These are phyloP conservation scores for Gastrophysa polygoni DNA, from an alignment of 2,888 invertebrate genomes.

Conservation along the genomic window DNA sequence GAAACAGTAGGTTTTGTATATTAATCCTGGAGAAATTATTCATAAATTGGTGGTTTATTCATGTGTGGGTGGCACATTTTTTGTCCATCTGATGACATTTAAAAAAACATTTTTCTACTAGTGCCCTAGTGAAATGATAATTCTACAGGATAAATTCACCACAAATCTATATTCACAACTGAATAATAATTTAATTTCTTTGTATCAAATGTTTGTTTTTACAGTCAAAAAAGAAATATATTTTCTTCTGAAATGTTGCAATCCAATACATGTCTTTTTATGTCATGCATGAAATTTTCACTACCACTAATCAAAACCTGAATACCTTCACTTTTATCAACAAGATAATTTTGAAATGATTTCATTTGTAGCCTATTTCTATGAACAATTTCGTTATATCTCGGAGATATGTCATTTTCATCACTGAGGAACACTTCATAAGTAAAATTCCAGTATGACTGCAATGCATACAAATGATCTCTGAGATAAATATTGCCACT, in stretches of 20 bases:
- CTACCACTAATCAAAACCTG: conserved; percentile 70
- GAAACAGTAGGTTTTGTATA: background rate
- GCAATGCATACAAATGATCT: conserved; percentile 64
- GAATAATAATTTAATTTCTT: conserved; percentile 2
- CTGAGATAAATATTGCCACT: conserved; percentile 66
- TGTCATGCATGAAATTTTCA: conserved; percentile 62
- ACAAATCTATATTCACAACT: background rate
- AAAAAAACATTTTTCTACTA: too few species aligned
- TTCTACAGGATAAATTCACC: background rate
- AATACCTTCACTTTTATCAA: conserved; percentile 49
- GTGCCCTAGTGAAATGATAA: background rate
- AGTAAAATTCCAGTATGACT: conserved; percentile 77
- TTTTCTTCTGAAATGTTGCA: conserved; percentile 49
- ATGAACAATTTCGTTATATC: conserved; percentile 64
- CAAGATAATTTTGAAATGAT: conserved; percentile 53
- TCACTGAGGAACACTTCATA: conserved; percentile 64
- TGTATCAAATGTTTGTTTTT: background rate
- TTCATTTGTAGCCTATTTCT: conserved; percentile 52
- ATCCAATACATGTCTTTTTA: conserved; percentile 51
- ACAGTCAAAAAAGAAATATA: conserved; percentile 56
- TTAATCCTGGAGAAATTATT: background rate
- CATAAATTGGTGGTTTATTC: too few species aligned
- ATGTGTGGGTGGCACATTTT: too few species aligned
- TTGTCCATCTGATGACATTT: too few species aligned
- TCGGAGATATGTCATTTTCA: conserved; percentile 40